A percentile compares a stretch with the other conserved stretches of the same genome.
These are phyloP conservation scores for Littorina saxatilis DNA, from an alignment of 1,140 invertebrate genomes.

Conservation along the genomic window DNA sequence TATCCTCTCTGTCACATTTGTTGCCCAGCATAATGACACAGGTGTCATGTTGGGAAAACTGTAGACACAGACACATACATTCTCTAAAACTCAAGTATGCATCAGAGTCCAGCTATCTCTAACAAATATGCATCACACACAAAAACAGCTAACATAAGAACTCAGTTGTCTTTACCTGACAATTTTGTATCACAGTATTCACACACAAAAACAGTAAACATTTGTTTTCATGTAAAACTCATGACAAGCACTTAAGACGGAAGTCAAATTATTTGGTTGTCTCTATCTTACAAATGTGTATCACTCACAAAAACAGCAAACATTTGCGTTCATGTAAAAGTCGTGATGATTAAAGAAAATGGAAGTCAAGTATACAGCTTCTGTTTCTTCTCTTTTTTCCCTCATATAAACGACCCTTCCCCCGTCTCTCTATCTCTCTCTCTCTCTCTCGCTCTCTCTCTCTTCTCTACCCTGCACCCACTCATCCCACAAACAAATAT, in stretches of 20 bases:
- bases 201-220: background rate
- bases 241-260: too few relatives aligned
- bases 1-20: constrained; percentile 15
- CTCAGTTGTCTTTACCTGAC: background rate
- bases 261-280: too few relatives aligned
- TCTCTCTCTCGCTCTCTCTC: too few relatives aligned
- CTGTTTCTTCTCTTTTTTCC: too few relatives aligned
- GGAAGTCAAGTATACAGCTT: constrained; percentile 5
- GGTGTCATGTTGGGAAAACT: constrained; percentile 21
- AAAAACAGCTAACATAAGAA: background rate
- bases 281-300: too few relatives aligned
- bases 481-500: background rate
- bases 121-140: background rate
- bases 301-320: too few relatives aligned
- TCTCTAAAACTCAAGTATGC: background rate
- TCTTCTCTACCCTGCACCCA: too few relatives aligned
- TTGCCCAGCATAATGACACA: constrained; percentile 8
- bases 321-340: too few relatives aligned
- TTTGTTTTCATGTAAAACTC: too few relatives aligned
- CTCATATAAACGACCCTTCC: too few relatives aligned
- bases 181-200: background rate
- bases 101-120: background rate
- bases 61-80: constrained; percentile 12
- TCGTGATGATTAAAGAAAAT: background rate
- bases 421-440: too few relatives aligned